These are phyloP conservation scores for Onchidella celtica DNA, from an alignment of 2,888 invertebrate genomes.

Conservation along the genomic window DNA sequence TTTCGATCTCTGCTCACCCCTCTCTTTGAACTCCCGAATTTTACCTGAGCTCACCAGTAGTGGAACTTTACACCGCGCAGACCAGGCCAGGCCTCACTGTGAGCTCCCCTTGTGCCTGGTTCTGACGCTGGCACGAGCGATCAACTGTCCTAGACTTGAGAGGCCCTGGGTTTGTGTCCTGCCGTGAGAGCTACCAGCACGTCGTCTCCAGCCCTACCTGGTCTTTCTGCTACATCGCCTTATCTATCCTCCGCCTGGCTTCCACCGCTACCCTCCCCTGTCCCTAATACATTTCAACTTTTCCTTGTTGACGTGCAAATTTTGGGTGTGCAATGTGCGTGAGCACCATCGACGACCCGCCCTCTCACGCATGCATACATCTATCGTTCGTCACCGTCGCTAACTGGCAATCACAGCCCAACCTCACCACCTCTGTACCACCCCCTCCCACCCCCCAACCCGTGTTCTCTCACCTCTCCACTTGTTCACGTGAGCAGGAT, in stretches of 20 bases:
- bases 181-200: not conserved
- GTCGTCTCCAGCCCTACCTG: not conserved
- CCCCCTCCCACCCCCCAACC: not conserved
- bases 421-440: not conserved
- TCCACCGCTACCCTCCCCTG: not conserved
- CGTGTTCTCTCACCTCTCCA: not conserved
- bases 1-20: not conserved
- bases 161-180: not conserved
- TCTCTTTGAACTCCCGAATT: not conserved
- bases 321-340: not conserved
- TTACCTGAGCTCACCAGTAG: not conserved
- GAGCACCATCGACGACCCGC: not conserved
- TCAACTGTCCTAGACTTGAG: conserved; percentile 5
- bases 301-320: not conserved
- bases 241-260: not conserved
- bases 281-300: not conserved
- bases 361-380: conserved; percentile 4
- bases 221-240: not conserved
- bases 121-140: not conserved
- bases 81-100: not conserved
- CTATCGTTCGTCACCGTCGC: not conserved
- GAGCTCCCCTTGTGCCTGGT: not conserved
- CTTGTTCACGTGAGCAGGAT: not conserved
- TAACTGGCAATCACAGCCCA: not conserved
- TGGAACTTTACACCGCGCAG: not conserved